Evolutionary conservation across 2,113 vertebrate species (phyloP), one percentile per base, ranked within the genome.

Genomic region (Misgurnus mizolepis): DNA sequence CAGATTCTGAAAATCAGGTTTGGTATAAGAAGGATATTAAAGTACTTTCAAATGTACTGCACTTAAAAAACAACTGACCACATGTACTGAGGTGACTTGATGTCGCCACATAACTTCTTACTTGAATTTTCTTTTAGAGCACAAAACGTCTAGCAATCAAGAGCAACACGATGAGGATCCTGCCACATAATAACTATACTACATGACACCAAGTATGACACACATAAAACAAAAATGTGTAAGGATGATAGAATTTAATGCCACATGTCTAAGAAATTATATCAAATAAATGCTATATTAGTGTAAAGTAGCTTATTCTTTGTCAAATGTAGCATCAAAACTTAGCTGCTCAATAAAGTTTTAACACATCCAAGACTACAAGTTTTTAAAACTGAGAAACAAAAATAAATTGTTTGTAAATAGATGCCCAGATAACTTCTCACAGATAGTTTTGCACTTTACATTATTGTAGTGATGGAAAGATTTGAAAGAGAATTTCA

Each of bases 11-110:
- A 72, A 53, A 62, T 49, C 68, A 47, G 60, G 62, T 39, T 43
- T 39, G 62, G n/a, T 45, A 34, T 56, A 58, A 27, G 69, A 72
- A 56, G 69, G 79, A 34, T 40, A 27, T 47, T 73, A 80, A 80
- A 73, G 68, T 68, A 75, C 82, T 49, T 73, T 47, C 7, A 45
- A 14, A 47, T 58, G 43, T 40, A 11, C 27, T 34, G 27, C 39
- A 53, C 15, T 11, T 43, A 3, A 8, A 39, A 60, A n/a, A 17
- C 17, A 69, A 45, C 60, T 53, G 58, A 64, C n/a, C 14, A 18
- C 14, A 11, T 47, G 34, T 64, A 76, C 61, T 40, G 34, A 53
- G 53, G 53, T 55, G 11, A 7, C 4, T 4, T 43, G 72, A 27
- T 4, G 10, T 43, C 12, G 41, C 47, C 18, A 14, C 27, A 62